Conservation (phyloP, 2,888 invertebrate species). For the Amphipoea lucens region DNA sequence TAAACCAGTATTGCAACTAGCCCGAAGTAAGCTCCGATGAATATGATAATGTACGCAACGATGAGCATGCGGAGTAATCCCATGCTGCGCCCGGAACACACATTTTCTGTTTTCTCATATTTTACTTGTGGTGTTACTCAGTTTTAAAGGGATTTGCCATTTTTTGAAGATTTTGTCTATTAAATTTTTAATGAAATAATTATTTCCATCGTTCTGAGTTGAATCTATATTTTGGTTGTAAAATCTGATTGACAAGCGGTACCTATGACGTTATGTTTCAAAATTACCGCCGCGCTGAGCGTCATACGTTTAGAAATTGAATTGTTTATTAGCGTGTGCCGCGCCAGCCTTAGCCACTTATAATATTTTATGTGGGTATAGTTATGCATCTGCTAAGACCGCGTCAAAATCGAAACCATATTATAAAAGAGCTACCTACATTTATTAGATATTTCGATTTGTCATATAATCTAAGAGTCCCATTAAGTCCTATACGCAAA, state of each 20-base stretch:
- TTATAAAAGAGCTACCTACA: neutral
- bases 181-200: slow-evolving; percentile 19
- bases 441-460: neutral
- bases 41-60: slow-evolving; percentile 80
- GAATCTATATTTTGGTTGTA: slow-evolving; percentile 6
- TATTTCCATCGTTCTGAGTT: slow-evolving; percentile 19
- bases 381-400: neutral
- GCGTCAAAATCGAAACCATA: neutral
- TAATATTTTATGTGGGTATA: neutral
- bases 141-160: slow-evolving; percentile 43
- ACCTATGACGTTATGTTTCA: slow-evolving; percentile 39
- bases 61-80: slow-evolving; percentile 79
- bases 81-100: slow-evolving; percentile 71
- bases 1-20: slow-evolving; percentile 82
- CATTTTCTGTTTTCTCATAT: slow-evolving; percentile 53
- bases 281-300: slow-evolving; percentile 21
- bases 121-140: slow-evolving; percentile 48
- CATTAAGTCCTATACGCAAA: neutral
- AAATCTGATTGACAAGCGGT: slow-evolving; percentile 26
- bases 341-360: neutral
- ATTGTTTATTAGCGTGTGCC: neutral
- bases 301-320: slow-evolving; percentile 27
- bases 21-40: slow-evolving; percentile 79
- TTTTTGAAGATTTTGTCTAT: slow-evolving; percentile 17
- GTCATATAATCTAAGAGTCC: neutral